Evolutionary conservation across 2,113 vertebrate species (phyloP).

Genomic region (Lepus americanus): DNA sequence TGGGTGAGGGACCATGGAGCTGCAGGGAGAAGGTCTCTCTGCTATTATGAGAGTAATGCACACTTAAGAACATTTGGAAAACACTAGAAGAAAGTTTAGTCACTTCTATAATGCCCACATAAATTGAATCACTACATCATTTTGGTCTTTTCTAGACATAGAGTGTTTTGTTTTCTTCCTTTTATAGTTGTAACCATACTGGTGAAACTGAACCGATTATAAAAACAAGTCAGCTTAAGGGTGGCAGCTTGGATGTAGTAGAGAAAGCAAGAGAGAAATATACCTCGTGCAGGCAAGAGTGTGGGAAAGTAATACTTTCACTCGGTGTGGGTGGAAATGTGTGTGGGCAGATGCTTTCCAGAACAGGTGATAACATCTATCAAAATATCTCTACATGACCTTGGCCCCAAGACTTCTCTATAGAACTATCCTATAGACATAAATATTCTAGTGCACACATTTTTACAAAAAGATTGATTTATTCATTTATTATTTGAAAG

Average conservation of each 20-base stretch:
- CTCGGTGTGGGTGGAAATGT: neutral
- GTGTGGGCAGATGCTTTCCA: neutral
- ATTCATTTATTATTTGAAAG: no score
- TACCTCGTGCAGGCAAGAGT: neutral
- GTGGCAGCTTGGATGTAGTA: neutral
- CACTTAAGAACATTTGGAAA: conserved; percentile 11
- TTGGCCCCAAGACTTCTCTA: conserved; percentile 1
- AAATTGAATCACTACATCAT: neutral
- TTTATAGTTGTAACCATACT: conserved; percentile 29
- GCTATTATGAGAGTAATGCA: neutral
- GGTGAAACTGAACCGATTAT: neutral
- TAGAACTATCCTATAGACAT: neutral
- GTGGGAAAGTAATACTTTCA: neutral
- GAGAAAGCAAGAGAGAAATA: neutral
- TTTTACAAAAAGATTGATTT: neutral
- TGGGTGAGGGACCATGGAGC: neutral
- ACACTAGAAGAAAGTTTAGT: neutral
- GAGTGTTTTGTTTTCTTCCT: conserved; percentile 43
- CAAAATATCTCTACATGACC: neutral
- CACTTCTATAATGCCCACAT: neutral
- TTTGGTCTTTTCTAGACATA: conserved; percentile 15
- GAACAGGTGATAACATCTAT: neutral
- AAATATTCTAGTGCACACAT: neutral
- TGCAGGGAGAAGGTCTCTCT: neutral
- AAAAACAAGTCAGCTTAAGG: conserved; percentile 13